Evolutionary conservation across 2,888 invertebrate species (phyloP).

Genomic region (Idaea biselata): DNA sequence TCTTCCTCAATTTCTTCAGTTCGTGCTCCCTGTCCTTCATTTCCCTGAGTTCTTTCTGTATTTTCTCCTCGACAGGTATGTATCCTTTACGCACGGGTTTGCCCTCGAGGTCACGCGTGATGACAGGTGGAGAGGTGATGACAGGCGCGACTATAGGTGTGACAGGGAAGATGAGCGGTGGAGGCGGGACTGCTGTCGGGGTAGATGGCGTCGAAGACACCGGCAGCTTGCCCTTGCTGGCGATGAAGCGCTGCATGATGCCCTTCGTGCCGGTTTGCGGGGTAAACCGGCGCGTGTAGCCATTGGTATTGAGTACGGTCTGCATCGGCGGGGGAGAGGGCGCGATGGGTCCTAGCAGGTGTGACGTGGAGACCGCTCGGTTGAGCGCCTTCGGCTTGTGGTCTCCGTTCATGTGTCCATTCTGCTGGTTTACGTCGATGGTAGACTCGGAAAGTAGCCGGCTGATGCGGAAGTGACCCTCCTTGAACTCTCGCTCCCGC

Average conservation of each 20-base stretch:
- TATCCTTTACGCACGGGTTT: constrained; percentile 87
- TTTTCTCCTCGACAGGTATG: constrained; percentile 93
- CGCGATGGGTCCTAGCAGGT: constrained; percentile 62
- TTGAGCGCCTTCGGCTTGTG: constrained; percentile 56
- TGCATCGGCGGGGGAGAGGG: constrained; percentile 63
- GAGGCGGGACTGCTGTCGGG: constrained; percentile 41
- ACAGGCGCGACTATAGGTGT: constrained; percentile 50
- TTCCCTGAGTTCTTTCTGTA: constrained; percentile 91
- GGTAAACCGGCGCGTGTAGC: constrained; percentile 82
- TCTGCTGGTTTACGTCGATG: constrained; percentile 71
- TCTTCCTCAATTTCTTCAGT: constrained; percentile 85
- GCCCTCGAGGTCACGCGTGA: constrained; percentile 81
- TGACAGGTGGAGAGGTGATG: constrained; percentile 55
- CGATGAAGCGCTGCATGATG: constrained; percentile 92
- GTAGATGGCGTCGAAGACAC: constrained; percentile 53
- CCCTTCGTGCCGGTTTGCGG: constrained; percentile 86
- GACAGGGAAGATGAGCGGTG: constrained; percentile 58
- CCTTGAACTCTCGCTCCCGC: constrained; percentile 89
- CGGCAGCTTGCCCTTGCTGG: constrained; percentile 86
- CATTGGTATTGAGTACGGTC: constrained; percentile 66
- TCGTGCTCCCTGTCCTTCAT: constrained; percentile 91
- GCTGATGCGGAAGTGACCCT: constrained; percentile 76
- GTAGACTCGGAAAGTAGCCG: constrained; percentile 72
- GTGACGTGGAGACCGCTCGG: constrained; percentile 72
- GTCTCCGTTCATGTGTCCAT: constrained; percentile 66